Evolutionary conservation across 2,888 invertebrate species (phyloP), one percentile per base, ranked within the genome.

Genomic region (Drosophila imparisetae): DNA sequence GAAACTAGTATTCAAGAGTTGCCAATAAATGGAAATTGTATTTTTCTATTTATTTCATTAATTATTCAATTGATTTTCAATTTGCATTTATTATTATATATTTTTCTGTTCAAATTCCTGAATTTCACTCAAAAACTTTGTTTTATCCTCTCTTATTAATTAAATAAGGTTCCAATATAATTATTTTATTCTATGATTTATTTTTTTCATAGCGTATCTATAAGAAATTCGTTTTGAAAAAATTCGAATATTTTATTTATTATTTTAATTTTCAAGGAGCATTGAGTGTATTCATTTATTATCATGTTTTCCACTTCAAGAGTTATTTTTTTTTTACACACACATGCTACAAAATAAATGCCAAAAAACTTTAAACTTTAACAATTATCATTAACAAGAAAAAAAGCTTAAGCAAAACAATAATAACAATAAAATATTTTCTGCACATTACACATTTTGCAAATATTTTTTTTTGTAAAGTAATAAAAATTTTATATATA

Each of bases 401-500:
- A 15, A 29, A 40, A 70, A 64, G 15, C 10, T 6, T 13, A 49
- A 18, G n/a, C 24, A 34, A 29, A 36, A 11, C n/a, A 63, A 50
- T 18, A 1, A 10, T 6, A 50, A 24, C 27, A 45, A 53, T 36
- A 13, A 57, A 36, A 50, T 57, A 57, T 67, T 67, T 50, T 67
- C 67, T 57, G 67, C 67, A 66, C 34, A 40, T 55, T 67, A 15
- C 50, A 67, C 40, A 49, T 66, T 40, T 40, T 40, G 65, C 32
- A 62, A 50, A 24, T 45, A 15, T 21, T 2, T 45, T 7, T 21
- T 61, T 40, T 50, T 40, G 30, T 8, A 36, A 34, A 53, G 65
- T 54, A 45, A 48, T 36, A 45, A 54, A 48, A 48, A 21, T 54
- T 32, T 21, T 34, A 1, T 18, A 34, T 32, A 40, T 53, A 45